Evolutionary conservation across 1,140 invertebrate genomes (phyloP).

Genomic region (Camponotus vicinus): DNA sequence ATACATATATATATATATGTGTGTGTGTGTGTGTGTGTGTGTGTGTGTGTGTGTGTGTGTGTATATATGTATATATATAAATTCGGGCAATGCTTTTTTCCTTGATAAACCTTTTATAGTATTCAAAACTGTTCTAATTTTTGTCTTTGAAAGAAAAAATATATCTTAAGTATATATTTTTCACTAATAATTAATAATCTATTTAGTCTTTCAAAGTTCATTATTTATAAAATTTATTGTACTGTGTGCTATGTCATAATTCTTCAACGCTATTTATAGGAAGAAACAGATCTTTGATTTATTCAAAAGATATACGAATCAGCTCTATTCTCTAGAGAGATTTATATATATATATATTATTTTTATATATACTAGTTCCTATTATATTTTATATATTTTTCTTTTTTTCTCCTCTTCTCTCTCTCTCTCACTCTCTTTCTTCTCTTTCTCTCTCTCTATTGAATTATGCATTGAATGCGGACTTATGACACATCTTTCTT

Average conservation of each 20-base stretch:
- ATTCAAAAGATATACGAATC: slow-evolving; percentile 10
- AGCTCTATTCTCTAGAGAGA: slow-evolving; percentile 32
- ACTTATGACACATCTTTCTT: slow-evolving; percentile 44
- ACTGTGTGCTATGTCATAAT: neutral
- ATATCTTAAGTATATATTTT: neutral
- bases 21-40: no score
- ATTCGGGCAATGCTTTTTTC: neutral
- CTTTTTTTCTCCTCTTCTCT: neutral
- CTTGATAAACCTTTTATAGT: neutral
- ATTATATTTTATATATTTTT: slow-evolving; percentile 38
- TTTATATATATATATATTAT: neutral
- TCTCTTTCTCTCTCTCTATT: neutral
- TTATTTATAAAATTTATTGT: slow-evolving; percentile 7
- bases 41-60: no score
- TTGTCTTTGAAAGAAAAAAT: neutral
- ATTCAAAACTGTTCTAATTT: neutral
- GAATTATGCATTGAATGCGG: slow-evolving; percentile 53
- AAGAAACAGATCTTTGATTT: slow-evolving; percentile 10
- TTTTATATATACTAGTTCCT: neutral
- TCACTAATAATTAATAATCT: neutral
- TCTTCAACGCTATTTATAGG: neutral
- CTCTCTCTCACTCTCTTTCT: neutral
- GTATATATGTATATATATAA: no score
- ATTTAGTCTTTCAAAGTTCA: neutral
- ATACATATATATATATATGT: neutral